Evolutionary conservation across 2,113 vertebrate genomes (phyloP), one percentile per base, ranked within the genome.

Genomic region (Malurus cyaneus): DNA sequence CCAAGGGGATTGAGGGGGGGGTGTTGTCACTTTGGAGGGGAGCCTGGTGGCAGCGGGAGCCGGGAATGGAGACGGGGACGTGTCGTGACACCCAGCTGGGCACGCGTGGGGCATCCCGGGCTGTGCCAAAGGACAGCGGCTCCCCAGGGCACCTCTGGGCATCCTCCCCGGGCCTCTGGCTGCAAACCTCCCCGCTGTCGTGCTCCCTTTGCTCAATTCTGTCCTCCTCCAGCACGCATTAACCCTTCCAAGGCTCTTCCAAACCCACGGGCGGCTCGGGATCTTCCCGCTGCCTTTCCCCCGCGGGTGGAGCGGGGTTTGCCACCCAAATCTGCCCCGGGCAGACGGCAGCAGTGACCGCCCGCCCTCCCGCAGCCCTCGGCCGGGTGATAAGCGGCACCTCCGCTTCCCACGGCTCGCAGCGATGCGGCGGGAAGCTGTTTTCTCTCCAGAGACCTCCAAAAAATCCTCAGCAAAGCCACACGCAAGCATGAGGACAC

Each of bases 231-330:
- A 19, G 31, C 39, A 3, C 32, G 5, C 2, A 15, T 44, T 5
- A 66, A 62, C 79, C 69, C 79, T 41, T 86, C 72, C 87, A 12
- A 71, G 32, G 34, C 41, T n/a, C n/a, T n/a, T n/a, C n/a, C n/a
- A n/a, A n/a, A n/a, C n/a, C n/a, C n/a, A n/a, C n/a, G n/a, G n/a
- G n/a, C n/a, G n/a, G n/a, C 50, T 54, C 72, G 11, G 65, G 36
- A 13, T 44, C 26, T 11, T 29, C 89, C 25, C 60, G 0, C 6
- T 4, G 25, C 34, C 39, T 20, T 41, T 28, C 25, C 41, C 41
- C 23, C 3, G 1, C 0, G 13, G 10, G 0, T 1, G 28, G 18
- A 49, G 28, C 2, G 4, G 17, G 5, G 0, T 15, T 79, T 24
- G 46, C 50, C 53, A 2, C 1, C 0, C 47, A 19, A 20, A 28